Conservation (phyloP, 2,797 vertebrate species). For the Nannoperca australis region DNA sequence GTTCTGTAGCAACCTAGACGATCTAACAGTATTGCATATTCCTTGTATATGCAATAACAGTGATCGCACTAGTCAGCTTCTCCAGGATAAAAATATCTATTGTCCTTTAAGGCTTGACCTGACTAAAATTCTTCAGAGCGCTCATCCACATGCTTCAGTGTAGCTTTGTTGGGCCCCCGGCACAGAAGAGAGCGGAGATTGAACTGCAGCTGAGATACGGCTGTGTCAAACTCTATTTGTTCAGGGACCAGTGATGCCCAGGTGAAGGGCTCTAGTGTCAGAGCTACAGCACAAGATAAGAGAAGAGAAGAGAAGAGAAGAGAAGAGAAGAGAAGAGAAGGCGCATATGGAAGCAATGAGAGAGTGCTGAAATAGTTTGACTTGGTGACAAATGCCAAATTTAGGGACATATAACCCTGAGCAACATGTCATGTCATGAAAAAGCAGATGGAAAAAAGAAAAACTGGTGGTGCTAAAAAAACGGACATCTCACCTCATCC, state of each 20-base stretch:
- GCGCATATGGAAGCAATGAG: slow-evolving; percentile 17
- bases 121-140: slow-evolving; percentile 48
- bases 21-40: slow-evolving; percentile 19
- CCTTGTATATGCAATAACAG: slow-evolving; percentile 31
- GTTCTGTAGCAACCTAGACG: slow-evolving; percentile 19
- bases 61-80: slow-evolving; percentile 48
- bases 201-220: slow-evolving; percentile 54
- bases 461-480: slow-evolving; percentile 14
- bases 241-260: slow-evolving; percentile 47
- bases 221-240: slow-evolving; percentile 64
- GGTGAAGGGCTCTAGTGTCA: slow-evolving; percentile 49
- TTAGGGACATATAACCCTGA: slow-evolving; percentile 15
- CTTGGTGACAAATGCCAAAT: slow-evolving; percentile 31
- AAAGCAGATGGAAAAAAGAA: slow-evolving; percentile 15
- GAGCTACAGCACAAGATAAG: slow-evolving; percentile 38
- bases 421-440: slow-evolving; percentile 16
- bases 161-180: slow-evolving; percentile 17
- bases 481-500: slow-evolving; percentile 18
- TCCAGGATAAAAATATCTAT: slow-evolving; percentile 58
- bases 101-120: slow-evolving; percentile 65
- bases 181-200: slow-evolving; percentile 35
- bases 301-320: background rate
- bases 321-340: background rate
- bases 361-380: slow-evolving; percentile 13
- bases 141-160: slow-evolving; percentile 45